Base-by-base conservation (phyloP, 1,140 invertebrate species). In the Drosophila persimilis region DNA sequence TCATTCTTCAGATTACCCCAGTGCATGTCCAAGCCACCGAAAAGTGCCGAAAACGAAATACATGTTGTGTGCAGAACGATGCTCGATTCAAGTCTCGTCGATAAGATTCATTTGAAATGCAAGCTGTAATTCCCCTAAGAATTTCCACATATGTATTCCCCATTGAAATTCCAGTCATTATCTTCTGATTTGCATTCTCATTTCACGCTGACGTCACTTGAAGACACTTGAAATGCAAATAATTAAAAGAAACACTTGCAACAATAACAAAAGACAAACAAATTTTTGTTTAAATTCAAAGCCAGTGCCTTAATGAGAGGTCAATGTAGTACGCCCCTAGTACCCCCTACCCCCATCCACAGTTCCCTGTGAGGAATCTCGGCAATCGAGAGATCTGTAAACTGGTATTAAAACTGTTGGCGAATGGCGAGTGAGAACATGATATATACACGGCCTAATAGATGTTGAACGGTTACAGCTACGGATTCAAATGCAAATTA, bases 261-360 rank as follows among this genome's bases (percentile, higher is more conserved):
- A 39, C 60, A 69, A 54, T 48, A 84, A 79, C 39, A 69, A 80
- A 47, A 60, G 56, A 48, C 47, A 62, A 70, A 51, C 52, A 57
- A 75, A 66, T 66, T 75, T 26, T 26, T 26, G 24, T 26, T 5
- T 73, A 73, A 73, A 74, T 64, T 73, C 63, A 17, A 31, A 44
- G 80, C 73, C 77, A 50, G 43, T 39, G 58, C 50, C 75, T 86
- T 71, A 86, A 81, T 72, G 65, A 80, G 81, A 70, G 83, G 83
- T 85, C 78, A 84, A 76, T 85, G 76, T 64, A 76, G 57, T 24
- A 5, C 24, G 6, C 15, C 45, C 15, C n/a, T 15, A 20, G 20
- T 47, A 9, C 2, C 17, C 20, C 20, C 20, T 47, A 9, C 2
- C 17, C 20, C 20, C 20, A 20, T 20, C 20, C 20, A 20, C 2